Evolutionary conservation across 1,140 invertebrate species (phyloP).

Genomic region (Chelonus insularis): DNA sequence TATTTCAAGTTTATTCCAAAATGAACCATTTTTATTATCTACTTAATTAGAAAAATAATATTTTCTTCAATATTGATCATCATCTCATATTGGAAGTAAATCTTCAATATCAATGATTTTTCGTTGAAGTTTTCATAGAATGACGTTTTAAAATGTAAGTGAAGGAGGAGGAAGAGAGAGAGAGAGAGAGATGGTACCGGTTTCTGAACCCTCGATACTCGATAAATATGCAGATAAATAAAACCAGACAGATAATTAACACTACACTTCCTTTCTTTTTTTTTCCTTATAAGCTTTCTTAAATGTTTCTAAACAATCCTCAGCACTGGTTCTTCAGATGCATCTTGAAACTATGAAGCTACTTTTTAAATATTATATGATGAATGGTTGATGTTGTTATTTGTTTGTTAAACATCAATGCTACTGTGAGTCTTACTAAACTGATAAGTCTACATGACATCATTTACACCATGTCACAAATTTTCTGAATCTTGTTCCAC

Average conservation of each 20-base stretch:
- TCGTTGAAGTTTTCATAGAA: neutral
- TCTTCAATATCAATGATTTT: too few relatives aligned
- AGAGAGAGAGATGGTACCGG: neutral
- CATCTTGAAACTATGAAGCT: too few relatives aligned
- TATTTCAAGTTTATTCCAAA: too few relatives aligned
- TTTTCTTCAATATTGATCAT: too few relatives aligned
- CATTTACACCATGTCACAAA: too few relatives aligned
- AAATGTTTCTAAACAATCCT: neutral
- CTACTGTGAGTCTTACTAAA: slow-evolving; percentile 4
- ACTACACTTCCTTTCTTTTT: neutral
- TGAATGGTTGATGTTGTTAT: too few relatives aligned
- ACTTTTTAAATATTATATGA: neutral
- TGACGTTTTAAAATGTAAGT: slow-evolving; percentile 4
- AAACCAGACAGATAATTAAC: slow-evolving; percentile 11
- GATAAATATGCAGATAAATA: slow-evolving; percentile 18
- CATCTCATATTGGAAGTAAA: too few relatives aligned
- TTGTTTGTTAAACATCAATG: slow-evolving; percentile 14
- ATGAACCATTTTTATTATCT: too few relatives aligned
- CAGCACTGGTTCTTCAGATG: neutral
- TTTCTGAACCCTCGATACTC: neutral
- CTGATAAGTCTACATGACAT: slow-evolving; percentile 18
- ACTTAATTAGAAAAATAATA: too few relatives aligned
- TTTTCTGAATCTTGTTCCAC: too few relatives aligned
- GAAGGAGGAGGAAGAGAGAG: neutral
- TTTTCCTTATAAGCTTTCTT: neutral